A percentile compares a stretch with the other conserved stretches of the same genome.
These are phyloP conservation scores for Mylabris sibirica DNA, from an alignment of 2,888 invertebrate genomes.

Conservation along the genomic window DNA sequence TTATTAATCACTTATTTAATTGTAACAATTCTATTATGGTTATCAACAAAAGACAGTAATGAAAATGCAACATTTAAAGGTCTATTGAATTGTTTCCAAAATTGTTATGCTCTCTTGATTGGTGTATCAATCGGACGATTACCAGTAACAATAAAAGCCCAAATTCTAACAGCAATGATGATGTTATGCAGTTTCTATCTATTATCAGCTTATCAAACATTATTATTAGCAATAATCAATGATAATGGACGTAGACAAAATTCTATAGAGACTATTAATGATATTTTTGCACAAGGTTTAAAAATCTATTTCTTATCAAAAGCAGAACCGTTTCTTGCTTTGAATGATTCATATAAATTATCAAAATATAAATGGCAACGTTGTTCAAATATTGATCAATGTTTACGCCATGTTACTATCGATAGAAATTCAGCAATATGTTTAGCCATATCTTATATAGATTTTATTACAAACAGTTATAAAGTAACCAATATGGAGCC, in stretches of 20 bases:
- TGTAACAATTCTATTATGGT: constrained; percentile 13
- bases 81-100: constrained; percentile 30
- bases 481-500: constrained; percentile 41
- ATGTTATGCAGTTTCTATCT: constrained; percentile 37
- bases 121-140: constrained; percentile 33
- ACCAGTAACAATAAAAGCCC: constrained; percentile 31
- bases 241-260: not conserved
- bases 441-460: constrained; percentile 44
- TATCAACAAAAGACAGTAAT: not conserved
- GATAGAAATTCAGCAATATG: constrained; percentile 33
- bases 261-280: constrained; percentile 12
- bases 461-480: constrained; percentile 43
- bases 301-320: constrained; percentile 1
- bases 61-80: constrained; percentile 30
- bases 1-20: constrained; percentile 15
- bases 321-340: constrained; percentile 5
- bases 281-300: constrained; percentile 4
- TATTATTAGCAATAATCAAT: constrained; percentile 21
- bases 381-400: constrained; percentile 16
- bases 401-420: constrained; percentile 18
- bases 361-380: constrained; percentile 1
- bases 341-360: constrained; percentile 25
- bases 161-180: constrained; percentile 38
- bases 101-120: constrained; percentile 31
- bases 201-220: constrained; percentile 36